phyloP scores from a whole-genome alignment of 2,888 invertebrate genomes.

The Nycteola revayana region DNA sequence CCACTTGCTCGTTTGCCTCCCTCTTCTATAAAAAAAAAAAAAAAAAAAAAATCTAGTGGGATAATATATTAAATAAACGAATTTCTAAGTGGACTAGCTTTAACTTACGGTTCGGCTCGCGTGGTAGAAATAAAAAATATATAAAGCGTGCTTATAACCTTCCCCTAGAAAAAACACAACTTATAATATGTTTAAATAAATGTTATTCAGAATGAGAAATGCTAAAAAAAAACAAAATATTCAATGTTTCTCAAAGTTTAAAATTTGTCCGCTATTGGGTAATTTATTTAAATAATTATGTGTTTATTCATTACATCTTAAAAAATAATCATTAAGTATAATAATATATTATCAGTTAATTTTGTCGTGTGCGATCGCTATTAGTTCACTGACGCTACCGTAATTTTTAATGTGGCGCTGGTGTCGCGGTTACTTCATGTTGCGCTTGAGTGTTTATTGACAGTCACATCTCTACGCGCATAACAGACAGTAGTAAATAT shows the following conservation, averaged over 20 bases:
- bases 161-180: conserved; percentile 2
- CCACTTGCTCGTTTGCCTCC: too few species aligned
- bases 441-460: conserved; percentile 2
- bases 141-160: conserved; percentile 2
- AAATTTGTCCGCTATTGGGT: conserved; percentile 2
- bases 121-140: conserved; percentile 2
- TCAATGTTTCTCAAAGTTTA: conserved; percentile 2
- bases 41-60: too few species aligned
- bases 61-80: conserved; percentile 2
- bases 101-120: conserved; percentile 2
- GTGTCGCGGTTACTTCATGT: conserved; percentile 2
- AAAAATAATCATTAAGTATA: conserved; percentile 2
- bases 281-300: conserved; percentile 2
- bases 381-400: conserved; percentile 2
- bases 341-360: conserved; percentile 2
- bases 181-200: conserved; percentile 2
- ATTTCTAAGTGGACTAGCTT: conserved; percentile 2
- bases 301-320: conserved; percentile 2
- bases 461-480: conserved; percentile 2
- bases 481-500: conserved; percentile 2
- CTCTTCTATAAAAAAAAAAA: too few species aligned
- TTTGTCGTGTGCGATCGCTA: conserved; percentile 2
- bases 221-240: conserved; percentile 2
- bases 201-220: conserved; percentile 2
- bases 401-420: conserved; percentile 2